phyloP scores from a whole-genome alignment of 1,140 invertebrate genomes.

The Eupristina koningsbergeri region DNA sequence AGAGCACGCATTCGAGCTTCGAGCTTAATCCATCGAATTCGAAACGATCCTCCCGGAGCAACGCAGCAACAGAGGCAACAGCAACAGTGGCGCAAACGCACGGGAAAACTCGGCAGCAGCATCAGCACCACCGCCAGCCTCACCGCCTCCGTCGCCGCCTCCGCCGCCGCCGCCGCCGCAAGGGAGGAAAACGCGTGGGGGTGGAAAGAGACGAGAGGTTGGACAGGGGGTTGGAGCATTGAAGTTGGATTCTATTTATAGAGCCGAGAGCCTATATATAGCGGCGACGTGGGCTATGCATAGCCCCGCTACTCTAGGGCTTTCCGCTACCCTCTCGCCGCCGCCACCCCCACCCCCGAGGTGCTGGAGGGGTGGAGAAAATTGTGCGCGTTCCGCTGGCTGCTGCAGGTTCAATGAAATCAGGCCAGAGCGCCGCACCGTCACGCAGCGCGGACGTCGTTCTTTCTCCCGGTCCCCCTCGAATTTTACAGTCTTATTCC shows the following conservation, averaged over 20 bases:
- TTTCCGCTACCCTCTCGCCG: constrained; percentile 49
- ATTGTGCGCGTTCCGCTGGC: constrained; percentile 43
- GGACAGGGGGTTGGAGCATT: constrained; percentile 39
- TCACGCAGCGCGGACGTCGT: background rate
- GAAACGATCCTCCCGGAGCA: background rate
- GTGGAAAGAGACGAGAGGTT: constrained; percentile 46
- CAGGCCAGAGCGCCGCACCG: constrained; percentile 59
- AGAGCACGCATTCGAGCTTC: background rate
- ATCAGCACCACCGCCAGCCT: too few species aligned
- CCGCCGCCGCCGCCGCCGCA: too few species aligned
- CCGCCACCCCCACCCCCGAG: constrained; percentile 11
- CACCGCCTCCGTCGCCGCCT: too few species aligned
- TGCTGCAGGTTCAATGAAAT: constrained; percentile 70
- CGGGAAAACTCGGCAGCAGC: background rate
- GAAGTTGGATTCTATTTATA: constrained; percentile 69
- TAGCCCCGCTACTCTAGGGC: constrained; percentile 58
- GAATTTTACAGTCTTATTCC: background rate
- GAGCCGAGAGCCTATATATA: constrained; percentile 69
- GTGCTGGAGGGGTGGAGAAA: constrained; percentile 39
- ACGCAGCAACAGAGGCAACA: too few species aligned
- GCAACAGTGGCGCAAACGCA: background rate
- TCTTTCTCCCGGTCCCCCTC: background rate
- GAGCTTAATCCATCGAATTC: constrained; percentile 7
- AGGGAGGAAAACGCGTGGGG: too few species aligned
- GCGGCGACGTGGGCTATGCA: constrained; percentile 66